A percentile compares a stretch with the other conserved stretches of the same genome.
These are phyloP conservation scores for Phalanger gymnotis DNA, from an alignment of 2,797 vertebrate species.

Conservation along the genomic window DNA sequence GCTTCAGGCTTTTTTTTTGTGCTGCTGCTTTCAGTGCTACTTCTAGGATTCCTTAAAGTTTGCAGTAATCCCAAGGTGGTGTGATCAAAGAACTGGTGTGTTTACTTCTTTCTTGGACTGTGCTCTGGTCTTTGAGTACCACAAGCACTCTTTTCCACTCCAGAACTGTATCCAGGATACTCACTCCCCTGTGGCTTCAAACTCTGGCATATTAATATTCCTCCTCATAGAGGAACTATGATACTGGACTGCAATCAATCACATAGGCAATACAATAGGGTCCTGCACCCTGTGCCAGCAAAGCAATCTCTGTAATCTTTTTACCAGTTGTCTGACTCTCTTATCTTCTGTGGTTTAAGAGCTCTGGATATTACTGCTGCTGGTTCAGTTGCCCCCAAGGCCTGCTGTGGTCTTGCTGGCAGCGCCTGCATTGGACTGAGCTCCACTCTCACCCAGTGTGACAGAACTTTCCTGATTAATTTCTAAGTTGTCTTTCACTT, in stretches of 20 bases:
- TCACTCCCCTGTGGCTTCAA: background rate
- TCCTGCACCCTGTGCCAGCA: background rate
- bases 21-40: background rate
- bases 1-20: no score
- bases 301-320: no score
- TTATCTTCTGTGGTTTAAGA: no score
- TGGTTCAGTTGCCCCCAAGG: background rate
- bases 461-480: background rate
- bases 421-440: background rate
- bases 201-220: fast-evolving
- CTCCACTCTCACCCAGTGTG: background rate
- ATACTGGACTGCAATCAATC: background rate
- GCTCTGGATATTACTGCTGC: no score
- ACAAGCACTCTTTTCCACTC: background rate
- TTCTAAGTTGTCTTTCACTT: background rate
- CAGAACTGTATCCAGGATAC: background rate
- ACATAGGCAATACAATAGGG: background rate
- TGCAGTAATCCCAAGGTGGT: background rate
- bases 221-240: background rate
- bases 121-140: background rate
- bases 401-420: background rate
- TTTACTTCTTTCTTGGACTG: background rate
- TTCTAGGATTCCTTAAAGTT: background rate
- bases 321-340: no score
- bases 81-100: background rate